Evolutionary conservation across 2,113 vertebrate genomes (phyloP), one percentile per base, ranked within the genome.

Genomic region (Colistium nudipinnis): DNA sequence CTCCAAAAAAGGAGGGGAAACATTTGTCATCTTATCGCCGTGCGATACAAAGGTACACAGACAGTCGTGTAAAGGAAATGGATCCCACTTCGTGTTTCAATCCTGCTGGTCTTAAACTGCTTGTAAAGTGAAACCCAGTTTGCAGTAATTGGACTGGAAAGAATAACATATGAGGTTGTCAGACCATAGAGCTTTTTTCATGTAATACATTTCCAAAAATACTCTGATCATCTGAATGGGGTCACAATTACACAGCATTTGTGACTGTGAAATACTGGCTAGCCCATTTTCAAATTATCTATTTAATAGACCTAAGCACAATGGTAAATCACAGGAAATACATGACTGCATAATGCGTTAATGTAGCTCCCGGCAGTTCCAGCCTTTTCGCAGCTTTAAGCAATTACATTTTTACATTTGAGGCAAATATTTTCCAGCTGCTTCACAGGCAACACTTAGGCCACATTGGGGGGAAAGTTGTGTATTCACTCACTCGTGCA

Each of bases 1-100:
- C 57, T 88, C 91, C 92, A 87, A 90, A 92, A 92, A 91, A 91
- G 90, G 90, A 89, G 56, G 88, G 65, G 77, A 89, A 90, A 86
- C 49, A 44, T 75, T 79, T 66, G 53, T 82, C 36, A 16, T 43
- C 14, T 47, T 62, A 38, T 45, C 17, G 70, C 55, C 25, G 55
- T n/a, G 7, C 30, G 63, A 64, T 62, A 60, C 51, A 61, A 62
- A 71, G 12, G 62, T 48, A 71, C 47, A 81, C 74, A 84, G 53
- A 44, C 11, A 66, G 54, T 22, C 36, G 35, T 10, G 2, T 33
- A 31, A 44, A 70, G 44, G 39, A 71, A 22, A 17, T 16, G 51
- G 19, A 70, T 45, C 14, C 52, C 49, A 28, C 54, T 27, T 35
- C 25, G 61, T 33, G 44, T 62, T 7, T 41, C n/a, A 19, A 0